Evolutionary conservation across 2,888 invertebrate species (phyloP), one percentile per base, ranked within the genome.

Genomic region (Dolichomitus sp.): DNA sequence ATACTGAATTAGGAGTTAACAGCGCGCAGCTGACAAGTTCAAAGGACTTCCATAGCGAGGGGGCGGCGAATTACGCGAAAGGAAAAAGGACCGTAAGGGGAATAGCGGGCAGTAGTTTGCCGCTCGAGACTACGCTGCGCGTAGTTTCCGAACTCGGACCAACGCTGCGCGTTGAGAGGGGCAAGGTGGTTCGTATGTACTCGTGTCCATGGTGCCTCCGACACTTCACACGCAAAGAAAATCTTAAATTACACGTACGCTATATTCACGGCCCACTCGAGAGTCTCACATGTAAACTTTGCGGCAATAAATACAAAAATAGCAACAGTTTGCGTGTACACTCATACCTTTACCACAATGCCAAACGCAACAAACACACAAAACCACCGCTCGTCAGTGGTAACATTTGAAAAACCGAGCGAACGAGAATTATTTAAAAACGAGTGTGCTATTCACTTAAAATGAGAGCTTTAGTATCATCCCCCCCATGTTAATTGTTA

Each of bases 241-340:
- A 96, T 92, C 94, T 97, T 90, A 96, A 96, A 92, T 95, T 96
- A 50, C 96, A 97, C 90, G 95, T 96, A 63, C 94, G 96, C 37
- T 96, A 96, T 93, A 96, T 96, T 90, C 97, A 97, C 91, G 96
- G 96, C 89, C 95, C 95, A 11, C 95, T 95, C 85, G 95, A 96
- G 89, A 96, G 95, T 83, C 94, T 96, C 76, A 96, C 96, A 88
- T 97, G 97, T 92, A 95, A 95, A 86, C 95, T 96, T 77, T 97
- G 97, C 91, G 96, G 96, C 87, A 96, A 96, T 87, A 93, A 92
- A 88, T 93, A 93, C 88, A 93, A 93, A 80, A 93, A 93, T 84
- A 92, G 93, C 83, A 93, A 93, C 81, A 93, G 93, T 80, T 87
- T 93, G 78, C 92, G 93, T 80, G 93, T 93, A 66, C 93, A 93